Conservation (phyloP, 2,888 invertebrate genomes). For the Leucoptera coffeella region DNA sequence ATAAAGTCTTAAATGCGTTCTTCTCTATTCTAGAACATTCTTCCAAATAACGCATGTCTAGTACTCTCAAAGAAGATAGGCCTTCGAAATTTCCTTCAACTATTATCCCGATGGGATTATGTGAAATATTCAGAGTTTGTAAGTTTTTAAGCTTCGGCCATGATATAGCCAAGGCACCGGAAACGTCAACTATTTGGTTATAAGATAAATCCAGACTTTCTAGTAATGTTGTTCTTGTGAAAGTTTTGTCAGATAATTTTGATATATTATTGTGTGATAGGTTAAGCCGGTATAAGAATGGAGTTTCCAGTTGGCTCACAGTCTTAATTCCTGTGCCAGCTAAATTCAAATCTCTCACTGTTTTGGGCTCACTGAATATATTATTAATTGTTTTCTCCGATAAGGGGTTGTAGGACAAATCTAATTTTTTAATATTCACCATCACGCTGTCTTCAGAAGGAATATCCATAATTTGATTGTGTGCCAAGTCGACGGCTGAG, state of each 20-base stretch:
- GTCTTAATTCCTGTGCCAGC: constrained; percentile 70
- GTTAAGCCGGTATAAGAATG: constrained; percentile 74
- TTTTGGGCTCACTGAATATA: constrained; percentile 83
- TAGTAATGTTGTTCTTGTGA: constrained; percentile 73
- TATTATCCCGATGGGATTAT: constrained; percentile 75
- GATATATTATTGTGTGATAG: constrained; percentile 70
- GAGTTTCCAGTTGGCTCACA: constrained; percentile 71
- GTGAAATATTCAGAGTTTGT: constrained; percentile 70
- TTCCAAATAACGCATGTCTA: constrained; percentile 62
- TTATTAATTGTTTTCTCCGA: constrained; percentile 66
- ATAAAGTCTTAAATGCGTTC: constrained; percentile 67
- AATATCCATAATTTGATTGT: constrained; percentile 71
- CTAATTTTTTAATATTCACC: constrained; percentile 81
- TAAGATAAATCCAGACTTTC: constrained; percentile 72
- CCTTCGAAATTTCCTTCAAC: constrained; percentile 71
- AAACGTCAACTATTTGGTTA: constrained; percentile 59
- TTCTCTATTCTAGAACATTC: constrained; percentile 75
- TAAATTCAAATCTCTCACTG: constrained; percentile 72
- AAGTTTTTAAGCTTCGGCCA: constrained; percentile 69
- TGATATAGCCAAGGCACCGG: constrained; percentile 55
- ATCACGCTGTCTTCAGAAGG: constrained; percentile 81
- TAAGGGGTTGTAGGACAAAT: constrained; percentile 80
- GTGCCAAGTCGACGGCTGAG: constrained; percentile 69
- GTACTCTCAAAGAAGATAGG: constrained; percentile 56
- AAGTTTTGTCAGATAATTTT: constrained; percentile 58